phyloP scores from a whole-genome alignment of 2,888 invertebrate species.

The Aelia acuminata region DNA sequence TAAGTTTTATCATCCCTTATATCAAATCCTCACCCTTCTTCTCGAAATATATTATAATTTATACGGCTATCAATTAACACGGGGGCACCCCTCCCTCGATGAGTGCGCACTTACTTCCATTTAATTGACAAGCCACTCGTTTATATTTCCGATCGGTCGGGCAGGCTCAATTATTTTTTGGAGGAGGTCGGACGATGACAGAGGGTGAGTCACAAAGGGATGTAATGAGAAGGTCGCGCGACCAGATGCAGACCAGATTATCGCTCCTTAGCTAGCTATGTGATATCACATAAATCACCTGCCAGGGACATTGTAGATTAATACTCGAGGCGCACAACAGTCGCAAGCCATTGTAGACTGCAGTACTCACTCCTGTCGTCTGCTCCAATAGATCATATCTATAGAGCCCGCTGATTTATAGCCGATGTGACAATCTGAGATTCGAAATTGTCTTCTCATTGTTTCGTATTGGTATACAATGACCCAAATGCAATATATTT shows the following conservation, averaged over 20 bases:
- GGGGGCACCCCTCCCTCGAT: background rate
- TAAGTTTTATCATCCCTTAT: too few species aligned
- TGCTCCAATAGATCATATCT: too few species aligned
- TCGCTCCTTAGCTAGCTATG: background rate
- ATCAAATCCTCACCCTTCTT: too few species aligned
- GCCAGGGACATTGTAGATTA: background rate
- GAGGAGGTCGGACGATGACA: background rate
- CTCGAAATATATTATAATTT: background rate
- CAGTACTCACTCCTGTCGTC: background rate
- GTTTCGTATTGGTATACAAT: too few species aligned
- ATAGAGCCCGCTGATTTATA: too few species aligned
- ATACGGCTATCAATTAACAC: background rate
- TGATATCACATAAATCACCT: slow-evolving; percentile 15
- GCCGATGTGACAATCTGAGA: too few species aligned
- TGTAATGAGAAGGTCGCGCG: background rate
- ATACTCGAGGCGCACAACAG: background rate
- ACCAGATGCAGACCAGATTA: background rate
- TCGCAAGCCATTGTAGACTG: background rate
- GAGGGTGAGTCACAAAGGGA: slow-evolving; percentile 12
- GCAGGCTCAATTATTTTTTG: background rate
- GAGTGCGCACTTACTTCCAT: background rate
- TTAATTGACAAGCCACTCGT: background rate
- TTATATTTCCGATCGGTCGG: background rate
- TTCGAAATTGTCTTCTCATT: too few species aligned
- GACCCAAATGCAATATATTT: too few species aligned